These are phyloP conservation scores for Athalia circularis DNA, from an alignment of 2,888 invertebrate species.

Conservation along the genomic window DNA sequence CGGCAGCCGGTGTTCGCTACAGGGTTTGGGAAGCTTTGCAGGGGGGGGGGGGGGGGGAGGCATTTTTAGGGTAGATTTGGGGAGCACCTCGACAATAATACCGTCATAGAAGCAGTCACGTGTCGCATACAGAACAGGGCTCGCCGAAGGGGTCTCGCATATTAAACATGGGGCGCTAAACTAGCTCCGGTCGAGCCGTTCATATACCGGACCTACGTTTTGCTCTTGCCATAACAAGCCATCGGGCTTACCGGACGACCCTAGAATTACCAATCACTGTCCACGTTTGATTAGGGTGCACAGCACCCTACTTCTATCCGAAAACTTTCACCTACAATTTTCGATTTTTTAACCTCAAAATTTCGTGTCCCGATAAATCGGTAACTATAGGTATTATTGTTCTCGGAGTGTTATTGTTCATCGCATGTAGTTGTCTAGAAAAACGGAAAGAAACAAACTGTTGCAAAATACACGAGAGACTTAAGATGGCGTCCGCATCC, in stretches of 20 bases:
- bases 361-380: no score
- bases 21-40: no score
- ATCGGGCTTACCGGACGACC: constrained; percentile 27
- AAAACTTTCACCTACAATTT: no score
- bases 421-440: background rate
- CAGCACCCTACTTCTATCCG: background rate
- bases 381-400: no score
- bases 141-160: constrained; percentile 57
- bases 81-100: constrained; percentile 64
- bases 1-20: background rate
- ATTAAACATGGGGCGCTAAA: constrained; percentile 59
- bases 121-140: constrained; percentile 66
- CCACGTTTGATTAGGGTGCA: constrained; percentile 9
- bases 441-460: background rate
- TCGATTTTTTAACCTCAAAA: no score
- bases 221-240: constrained; percentile 18
- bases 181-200: constrained; percentile 6
- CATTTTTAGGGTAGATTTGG: constrained; percentile 53
- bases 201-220: background rate
- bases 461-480: no score
- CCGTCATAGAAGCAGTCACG: constrained; percentile 66
- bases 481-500: no score
- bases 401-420: no score
- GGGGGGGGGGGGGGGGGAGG: constrained; percentile 49
- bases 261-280: constrained; percentile 41